Evolutionary conservation across 2,797 vertebrate genomes (phyloP).

Genomic region (Ctenosaura bakeri): DNA sequence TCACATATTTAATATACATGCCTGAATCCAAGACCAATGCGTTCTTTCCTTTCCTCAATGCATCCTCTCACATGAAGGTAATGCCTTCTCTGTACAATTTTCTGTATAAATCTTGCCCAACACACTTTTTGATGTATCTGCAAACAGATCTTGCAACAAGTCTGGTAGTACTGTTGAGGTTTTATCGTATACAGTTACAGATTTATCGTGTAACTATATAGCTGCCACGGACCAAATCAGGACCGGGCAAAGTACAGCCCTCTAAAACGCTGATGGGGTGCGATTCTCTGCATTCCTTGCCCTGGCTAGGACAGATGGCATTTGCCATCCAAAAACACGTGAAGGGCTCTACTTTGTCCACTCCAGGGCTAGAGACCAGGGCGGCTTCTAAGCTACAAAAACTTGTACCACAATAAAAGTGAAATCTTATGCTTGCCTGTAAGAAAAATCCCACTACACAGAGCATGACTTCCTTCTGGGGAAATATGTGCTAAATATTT

Average conservation of each 20-base stretch:
- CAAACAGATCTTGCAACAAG: neutral
- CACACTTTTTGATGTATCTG: too few relatives aligned
- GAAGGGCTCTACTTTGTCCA: neutral
- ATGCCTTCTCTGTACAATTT: neutral
- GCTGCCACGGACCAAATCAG: too few relatives aligned
- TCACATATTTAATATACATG: neutral
- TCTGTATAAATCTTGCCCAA: neutral
- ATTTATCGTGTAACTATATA: too few relatives aligned
- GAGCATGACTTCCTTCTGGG: neutral
- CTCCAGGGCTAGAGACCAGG: neutral
- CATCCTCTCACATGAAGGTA: too few relatives aligned
- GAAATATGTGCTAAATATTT: too few relatives aligned
- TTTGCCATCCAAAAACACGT: neutral
- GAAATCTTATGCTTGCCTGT: neutral
- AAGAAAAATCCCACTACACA: neutral
- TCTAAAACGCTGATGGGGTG: too few relatives aligned
- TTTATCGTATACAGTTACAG: too few relatives aligned
- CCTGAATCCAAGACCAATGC: neutral
- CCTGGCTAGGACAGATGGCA: too few relatives aligned
- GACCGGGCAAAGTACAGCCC: too few relatives aligned
- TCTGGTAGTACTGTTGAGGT: too few relatives aligned
- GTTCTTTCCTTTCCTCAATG: neutral
- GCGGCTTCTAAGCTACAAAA: neutral
- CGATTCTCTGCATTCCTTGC: too few relatives aligned
- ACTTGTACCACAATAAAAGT: neutral